A percentile compares a stretch with the other conserved stretches of the same genome.
These are phyloP conservation scores for Cirrhinus molitorella DNA, from an alignment of 2,797 vertebrate species.

Conservation along the genomic window DNA sequence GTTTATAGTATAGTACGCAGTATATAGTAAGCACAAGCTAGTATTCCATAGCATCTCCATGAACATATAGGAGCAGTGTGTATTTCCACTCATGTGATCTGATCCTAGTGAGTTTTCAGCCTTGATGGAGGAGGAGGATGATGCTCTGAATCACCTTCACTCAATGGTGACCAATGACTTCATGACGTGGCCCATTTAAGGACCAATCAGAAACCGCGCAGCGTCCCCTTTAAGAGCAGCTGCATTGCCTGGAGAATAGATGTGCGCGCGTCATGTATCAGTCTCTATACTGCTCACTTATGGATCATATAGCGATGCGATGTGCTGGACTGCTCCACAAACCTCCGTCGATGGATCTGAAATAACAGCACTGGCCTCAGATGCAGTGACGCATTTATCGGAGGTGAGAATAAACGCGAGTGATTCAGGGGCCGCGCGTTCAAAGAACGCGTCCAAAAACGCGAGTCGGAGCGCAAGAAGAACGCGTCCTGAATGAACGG, in stretches of 20 bases:
- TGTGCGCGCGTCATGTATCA: constrained; percentile 11
- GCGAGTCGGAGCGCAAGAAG: background rate
- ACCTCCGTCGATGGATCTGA: background rate
- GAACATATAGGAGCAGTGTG: background rate
- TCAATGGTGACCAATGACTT: constrained; percentile 31
- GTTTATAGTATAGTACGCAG: no score
- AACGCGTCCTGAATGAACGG: constrained; percentile 15
- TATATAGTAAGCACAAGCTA: background rate
- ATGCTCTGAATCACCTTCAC: constrained; percentile 37
- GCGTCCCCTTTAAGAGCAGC: constrained; percentile 38
- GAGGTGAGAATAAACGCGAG: constrained; percentile 22
- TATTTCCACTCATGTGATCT: background rate
- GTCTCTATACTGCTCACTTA: background rate
- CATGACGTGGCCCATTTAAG: constrained; percentile 40
- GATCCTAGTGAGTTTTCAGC: background rate
- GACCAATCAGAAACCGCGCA: background rate
- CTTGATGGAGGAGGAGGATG: constrained; percentile 1
- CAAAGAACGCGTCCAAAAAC: background rate
- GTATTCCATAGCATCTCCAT: background rate
- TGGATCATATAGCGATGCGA: background rate
- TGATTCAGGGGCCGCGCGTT: background rate
- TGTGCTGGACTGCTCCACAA: background rate
- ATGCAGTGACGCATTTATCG: constrained; percentile 16
- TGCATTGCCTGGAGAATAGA: constrained; percentile 23
- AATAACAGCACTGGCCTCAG: background rate